Evolutionary conservation across 1,140 invertebrate genomes (phyloP).

Genomic region (Drosophila tropicalis): DNA sequence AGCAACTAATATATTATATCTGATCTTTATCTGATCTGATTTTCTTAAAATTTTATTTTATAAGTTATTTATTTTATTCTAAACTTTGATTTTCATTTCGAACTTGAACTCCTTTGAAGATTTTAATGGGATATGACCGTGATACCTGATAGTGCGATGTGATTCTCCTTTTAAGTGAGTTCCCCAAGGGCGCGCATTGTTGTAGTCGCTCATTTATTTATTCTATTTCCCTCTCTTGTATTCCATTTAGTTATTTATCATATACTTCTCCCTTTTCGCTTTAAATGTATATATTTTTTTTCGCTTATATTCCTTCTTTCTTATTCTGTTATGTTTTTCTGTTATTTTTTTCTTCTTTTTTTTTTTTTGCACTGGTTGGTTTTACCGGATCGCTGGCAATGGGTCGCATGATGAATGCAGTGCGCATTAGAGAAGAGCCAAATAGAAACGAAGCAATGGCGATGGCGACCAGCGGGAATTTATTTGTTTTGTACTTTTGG

Average conservation of each 20-base stretch:
- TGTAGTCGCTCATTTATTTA: constrained; percentile 14
- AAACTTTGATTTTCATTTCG: too few relatives aligned
- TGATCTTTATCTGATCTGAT: too few relatives aligned
- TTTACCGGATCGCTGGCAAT: constrained; percentile 48
- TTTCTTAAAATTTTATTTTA: too few relatives aligned
- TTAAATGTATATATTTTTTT: constrained; percentile 33
- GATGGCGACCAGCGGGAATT: constrained; percentile 56
- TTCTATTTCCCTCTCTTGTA: neutral
- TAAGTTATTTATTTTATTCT: too few relatives aligned
- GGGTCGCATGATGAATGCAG: constrained; percentile 77
- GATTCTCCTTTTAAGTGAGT: too few relatives aligned
- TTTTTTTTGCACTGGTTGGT: constrained; percentile 56
- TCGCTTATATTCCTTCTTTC: constrained; percentile 45
- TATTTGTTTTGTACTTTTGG: constrained; percentile 81
- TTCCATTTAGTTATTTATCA: constrained; percentile 13
- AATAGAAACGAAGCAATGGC: neutral
- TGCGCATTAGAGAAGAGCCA: constrained; percentile 63
- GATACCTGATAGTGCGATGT: too few relatives aligned
- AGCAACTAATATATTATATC: too few relatives aligned
- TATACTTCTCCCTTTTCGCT: constrained; percentile 44
- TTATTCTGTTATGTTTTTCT: constrained; percentile 35
- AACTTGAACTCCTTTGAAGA: too few relatives aligned
- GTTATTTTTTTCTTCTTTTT: constrained; percentile 61
- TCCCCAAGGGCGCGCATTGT: constrained; percentile 12
- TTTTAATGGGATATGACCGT: too few relatives aligned